Evolutionary conservation across 1,140 invertebrate genomes (phyloP).

Genomic region (Apocrypta bakeri): DNA sequence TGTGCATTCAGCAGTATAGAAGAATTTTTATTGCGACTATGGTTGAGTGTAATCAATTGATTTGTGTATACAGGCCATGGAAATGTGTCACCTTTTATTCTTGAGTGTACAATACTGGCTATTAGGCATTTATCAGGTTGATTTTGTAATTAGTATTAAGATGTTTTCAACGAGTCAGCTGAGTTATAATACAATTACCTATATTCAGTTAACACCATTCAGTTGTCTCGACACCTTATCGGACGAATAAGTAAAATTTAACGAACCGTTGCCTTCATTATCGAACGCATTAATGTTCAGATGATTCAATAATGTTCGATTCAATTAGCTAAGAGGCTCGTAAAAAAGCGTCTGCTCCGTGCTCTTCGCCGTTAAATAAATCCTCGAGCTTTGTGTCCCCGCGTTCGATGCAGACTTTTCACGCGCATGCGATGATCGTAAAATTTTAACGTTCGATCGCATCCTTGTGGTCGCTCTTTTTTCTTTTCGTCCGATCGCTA

Average conservation of each 20-base stretch:
- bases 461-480: neutral
- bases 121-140: too few species aligned
- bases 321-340: conserved; percentile 69
- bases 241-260: conserved; percentile 54
- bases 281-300: conserved; percentile 56
- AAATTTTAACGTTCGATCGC: conserved; percentile 29
- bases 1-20: conserved; percentile 7
- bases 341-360: conserved; percentile 54
- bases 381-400: conserved; percentile 1
- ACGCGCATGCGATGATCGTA: conserved; percentile 23
- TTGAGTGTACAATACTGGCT: too few species aligned
- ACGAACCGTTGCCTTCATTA: conserved; percentile 62
- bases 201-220: too few species aligned
- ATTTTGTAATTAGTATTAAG: too few species aligned
- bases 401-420: conserved; percentile 3
- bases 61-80: too few species aligned
- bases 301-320: conserved; percentile 69
- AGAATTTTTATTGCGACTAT: neutral
- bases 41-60: too few species aligned
- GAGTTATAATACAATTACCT: too few species aligned
- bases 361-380: conserved; percentile 54
- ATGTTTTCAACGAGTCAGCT: too few species aligned
- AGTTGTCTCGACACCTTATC: neutral
- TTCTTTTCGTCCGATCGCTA: neutral
- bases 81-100: too few species aligned